Evolutionary conservation across 2,797 vertebrate species (phyloP).

Genomic region (Tragopan temminckii): DNA sequence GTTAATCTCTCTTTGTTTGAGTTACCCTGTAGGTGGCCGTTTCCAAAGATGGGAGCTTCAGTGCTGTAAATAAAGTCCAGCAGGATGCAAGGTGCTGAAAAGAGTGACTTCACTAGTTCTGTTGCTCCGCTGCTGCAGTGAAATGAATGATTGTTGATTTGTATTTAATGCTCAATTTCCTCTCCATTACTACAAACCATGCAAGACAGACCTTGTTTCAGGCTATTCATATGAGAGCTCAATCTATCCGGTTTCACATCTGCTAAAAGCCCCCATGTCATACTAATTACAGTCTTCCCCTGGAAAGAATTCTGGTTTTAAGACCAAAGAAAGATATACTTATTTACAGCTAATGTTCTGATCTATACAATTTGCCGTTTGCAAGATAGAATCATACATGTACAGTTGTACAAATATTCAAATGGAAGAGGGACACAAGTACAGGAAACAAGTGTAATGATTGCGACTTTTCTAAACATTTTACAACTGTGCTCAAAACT

Average conservation of each 20-base stretch:
- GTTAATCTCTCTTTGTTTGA: slow-evolving; percentile 69
- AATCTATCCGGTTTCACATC: slow-evolving; percentile 75
- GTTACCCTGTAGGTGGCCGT: slow-evolving; percentile 65
- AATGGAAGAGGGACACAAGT: not conserved
- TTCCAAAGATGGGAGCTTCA: slow-evolving; percentile 7
- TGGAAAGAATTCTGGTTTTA: slow-evolving; percentile 34
- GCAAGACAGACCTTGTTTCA: slow-evolving; percentile 69
- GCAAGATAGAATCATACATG: not conserved
- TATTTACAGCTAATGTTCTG: not conserved
- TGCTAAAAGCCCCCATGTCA: slow-evolving; percentile 75
- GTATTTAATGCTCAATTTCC: slow-evolving; percentile 85
- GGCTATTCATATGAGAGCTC: slow-evolving; percentile 76
- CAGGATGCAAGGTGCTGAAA: slow-evolving; percentile 75
- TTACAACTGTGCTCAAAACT: not conserved
- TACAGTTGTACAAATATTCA: not conserved
- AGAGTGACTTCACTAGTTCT: slow-evolving; percentile 72
- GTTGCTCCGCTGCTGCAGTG: slow-evolving; percentile 52
- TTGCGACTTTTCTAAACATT: not conserved
- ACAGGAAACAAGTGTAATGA: not conserved
- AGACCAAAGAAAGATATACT: slow-evolving; percentile 21
- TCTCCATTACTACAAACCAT: slow-evolving; percentile 80
- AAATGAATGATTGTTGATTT: slow-evolving; percentile 84
- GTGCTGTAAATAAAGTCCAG: slow-evolving; percentile 59
- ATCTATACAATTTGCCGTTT: not conserved
- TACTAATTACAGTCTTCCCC: slow-evolving; percentile 58